Evolutionary conservation across 2,888 invertebrate species (phyloP), one percentile per base, ranked within the genome.

Genomic region (Ischnus inquisitorius): DNA sequence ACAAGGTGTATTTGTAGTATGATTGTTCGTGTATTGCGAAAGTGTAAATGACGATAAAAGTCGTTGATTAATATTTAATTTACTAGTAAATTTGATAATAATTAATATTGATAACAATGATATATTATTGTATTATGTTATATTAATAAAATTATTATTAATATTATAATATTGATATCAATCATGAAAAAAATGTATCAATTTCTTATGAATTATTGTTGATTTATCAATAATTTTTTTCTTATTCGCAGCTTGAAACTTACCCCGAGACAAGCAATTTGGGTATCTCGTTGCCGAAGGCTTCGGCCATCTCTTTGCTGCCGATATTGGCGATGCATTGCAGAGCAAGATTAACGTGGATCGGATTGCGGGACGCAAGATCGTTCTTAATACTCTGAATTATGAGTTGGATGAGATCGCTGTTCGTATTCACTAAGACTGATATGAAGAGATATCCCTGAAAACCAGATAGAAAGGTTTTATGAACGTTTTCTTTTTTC

Each of bases 321-420:
- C 99, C 99, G 94, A 99, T 99, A 94, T 99, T 99, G 75, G 99
- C 99, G 92, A 99, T 99, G 94, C 99, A 99, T 94, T 99, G 99
- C 88, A 99, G 95, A 68, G 99, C 99, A 92, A 99, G 95, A 94
- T 99, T 99, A 76, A 99, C 99, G 93, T 99, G 99, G 91, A 99
- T 98, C 54, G 99, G 99, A 95, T 99, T 99, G 89, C 98, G 96
- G 85, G 98, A 98, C 90, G 97, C 97, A 92, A 99, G 95, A 95
- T 99, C 99, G 95, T 99, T 99, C 94, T 99, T 99, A 93, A 99
- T 99, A 93, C 98, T 98, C 94, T 99, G 99, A 90, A 99, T 99
- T 90, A 99, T 99, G 92, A 99, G 96, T 94, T 99, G 98, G 94
- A 99, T 99, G 93, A 99, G 96, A 95, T 99, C 99, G 95, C 98